Percentiles rank a stretch among this genome's conserved stretches.
Conservation (phyloP, 2,113 vertebrate genomes). For the Lathamus discolor region DNA sequence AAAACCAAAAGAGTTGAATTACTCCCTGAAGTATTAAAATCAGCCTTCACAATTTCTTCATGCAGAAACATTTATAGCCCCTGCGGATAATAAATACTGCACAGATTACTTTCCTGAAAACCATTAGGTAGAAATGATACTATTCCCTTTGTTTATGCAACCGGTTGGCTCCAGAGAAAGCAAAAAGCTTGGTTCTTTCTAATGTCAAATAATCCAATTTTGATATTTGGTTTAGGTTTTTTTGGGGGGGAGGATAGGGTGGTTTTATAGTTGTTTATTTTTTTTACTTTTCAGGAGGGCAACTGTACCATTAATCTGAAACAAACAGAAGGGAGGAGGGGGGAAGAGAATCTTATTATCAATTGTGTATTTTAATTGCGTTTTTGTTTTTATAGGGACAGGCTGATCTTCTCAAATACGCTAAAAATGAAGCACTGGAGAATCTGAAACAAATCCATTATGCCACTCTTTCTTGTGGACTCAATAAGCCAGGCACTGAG, state of each 20-base stretch:
- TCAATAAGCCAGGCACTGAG: conserved; percentile 84
- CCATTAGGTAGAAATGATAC: not conserved
- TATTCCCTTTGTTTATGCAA: not conserved
- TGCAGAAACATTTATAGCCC: not conserved
- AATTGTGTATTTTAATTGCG: not conserved
- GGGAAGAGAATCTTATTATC: not conserved
- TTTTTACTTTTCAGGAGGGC: not conserved
- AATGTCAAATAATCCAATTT: not conserved
- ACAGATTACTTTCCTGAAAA: not conserved
- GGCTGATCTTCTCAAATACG: conserved; percentile 93
- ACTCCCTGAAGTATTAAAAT: not conserved
- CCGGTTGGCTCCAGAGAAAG: not conserved
- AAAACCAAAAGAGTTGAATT: not conserved
- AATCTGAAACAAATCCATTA: conserved; percentile 97
- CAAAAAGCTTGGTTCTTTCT: not conserved
- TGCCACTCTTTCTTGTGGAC: conserved; percentile 87
- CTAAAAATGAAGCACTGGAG: conserved; percentile 90
- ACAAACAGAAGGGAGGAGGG: not conserved
- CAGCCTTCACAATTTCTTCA: not conserved
- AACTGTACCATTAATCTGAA: not conserved
- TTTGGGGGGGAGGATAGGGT: not conserved
- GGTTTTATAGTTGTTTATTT: not conserved
- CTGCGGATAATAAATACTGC: not conserved
- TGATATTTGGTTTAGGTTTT: not conserved
- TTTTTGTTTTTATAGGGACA: conserved; percentile 83